These are phyloP conservation scores for Tretioscincus oriximinensis DNA, from an alignment of 2,113 vertebrate species.

Conservation along the genomic window DNA sequence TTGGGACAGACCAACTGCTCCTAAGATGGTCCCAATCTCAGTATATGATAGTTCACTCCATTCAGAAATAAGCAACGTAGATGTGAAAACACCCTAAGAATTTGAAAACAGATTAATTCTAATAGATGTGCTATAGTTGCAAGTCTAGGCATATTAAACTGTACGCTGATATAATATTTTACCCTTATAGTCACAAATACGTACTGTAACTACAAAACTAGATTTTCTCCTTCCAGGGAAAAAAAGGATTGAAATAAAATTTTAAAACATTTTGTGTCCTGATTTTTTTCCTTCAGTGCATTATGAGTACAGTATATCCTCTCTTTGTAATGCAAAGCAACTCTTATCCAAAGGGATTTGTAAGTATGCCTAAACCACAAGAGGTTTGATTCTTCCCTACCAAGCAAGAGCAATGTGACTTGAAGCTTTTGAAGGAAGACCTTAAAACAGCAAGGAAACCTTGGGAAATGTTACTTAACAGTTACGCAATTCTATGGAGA, in stretches of 20 bases:
- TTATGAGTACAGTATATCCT: slow-evolving; percentile 12
- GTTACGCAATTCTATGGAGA: slow-evolving; percentile 27
- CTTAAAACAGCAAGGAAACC: slow-evolving; percentile 29
- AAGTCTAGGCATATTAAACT: neutral
- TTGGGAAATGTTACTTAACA: slow-evolving; percentile 29
- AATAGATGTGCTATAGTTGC: neutral
- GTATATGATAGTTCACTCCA: too few relatives aligned
- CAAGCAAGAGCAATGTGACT: slow-evolving; percentile 22
- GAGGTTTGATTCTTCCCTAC: slow-evolving; percentile 40
- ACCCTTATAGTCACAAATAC: neutral
- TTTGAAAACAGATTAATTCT: neutral
- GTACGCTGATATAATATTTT: neutral
- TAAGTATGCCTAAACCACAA: slow-evolving; percentile 49
- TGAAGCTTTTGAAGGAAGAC: slow-evolving; percentile 42
- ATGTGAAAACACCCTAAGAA: neutral
- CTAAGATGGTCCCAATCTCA: too few relatives aligned
- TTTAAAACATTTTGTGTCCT: neutral
- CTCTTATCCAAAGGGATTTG: slow-evolving; percentile 39
- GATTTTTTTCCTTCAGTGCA: slow-evolving; percentile 27
- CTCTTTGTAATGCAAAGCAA: slow-evolving; percentile 52
- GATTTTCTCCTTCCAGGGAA: neutral
- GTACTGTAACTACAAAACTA: neutral
- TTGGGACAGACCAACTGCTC: too few relatives aligned
- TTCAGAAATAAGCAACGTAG: too few relatives aligned
- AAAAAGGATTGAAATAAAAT: neutral